Base-by-base conservation (phyloP, 1,140 invertebrate genomes). In the Pissodes strobi region DNA sequence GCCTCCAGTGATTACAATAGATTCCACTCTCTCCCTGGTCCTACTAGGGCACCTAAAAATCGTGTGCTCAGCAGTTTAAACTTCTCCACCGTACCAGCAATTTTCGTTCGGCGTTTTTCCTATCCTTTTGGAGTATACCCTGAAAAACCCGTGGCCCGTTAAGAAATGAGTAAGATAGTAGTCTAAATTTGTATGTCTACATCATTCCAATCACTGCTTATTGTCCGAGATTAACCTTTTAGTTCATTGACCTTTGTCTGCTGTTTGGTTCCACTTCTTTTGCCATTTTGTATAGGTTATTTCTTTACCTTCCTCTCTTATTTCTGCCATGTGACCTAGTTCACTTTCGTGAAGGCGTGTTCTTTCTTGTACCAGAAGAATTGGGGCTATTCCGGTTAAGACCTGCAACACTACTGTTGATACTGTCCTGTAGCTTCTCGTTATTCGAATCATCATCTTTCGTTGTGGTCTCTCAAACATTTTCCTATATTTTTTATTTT, bases 341-440 rank as follows among this genome's bases (percentile, higher is more conserved):
- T 34, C n/a, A n/a, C n/a, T n/a, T n/a, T n/a, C n/a, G n/a, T n/a
- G n/a, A n/a, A n/a, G n/a, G n/a, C n/a, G 30, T n/a, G n/a, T 34
- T 8, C 30, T 6, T 21, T 49, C 46, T 18, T 10, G 46, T 19
- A 55, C 58, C 18, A 70, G 19, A 21, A 72, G 67, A 19, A 70
- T 56, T n/a, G 70, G 72, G 0, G 65, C 18, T 0, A 23, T 18
- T 2, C 67, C 71, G 13, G 64, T 19, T 21, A 74, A 12, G 0
- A 41, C 71, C 68, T 13, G 73, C 21, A 5, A 2, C 0, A 70
- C 70, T 5, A 60, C 68, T 1, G 41, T 58, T 8, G 76, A 75
- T 0, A 69, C 57, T 30, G 72, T 72, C 2, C 62, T 46, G 55
- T 72, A 74, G 10, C 69, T 68, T 9, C 34, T 39, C 1, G 49